Base-by-base conservation (phyloP, 2,888 invertebrate species). In the Orthonevra nobilis region DNA sequence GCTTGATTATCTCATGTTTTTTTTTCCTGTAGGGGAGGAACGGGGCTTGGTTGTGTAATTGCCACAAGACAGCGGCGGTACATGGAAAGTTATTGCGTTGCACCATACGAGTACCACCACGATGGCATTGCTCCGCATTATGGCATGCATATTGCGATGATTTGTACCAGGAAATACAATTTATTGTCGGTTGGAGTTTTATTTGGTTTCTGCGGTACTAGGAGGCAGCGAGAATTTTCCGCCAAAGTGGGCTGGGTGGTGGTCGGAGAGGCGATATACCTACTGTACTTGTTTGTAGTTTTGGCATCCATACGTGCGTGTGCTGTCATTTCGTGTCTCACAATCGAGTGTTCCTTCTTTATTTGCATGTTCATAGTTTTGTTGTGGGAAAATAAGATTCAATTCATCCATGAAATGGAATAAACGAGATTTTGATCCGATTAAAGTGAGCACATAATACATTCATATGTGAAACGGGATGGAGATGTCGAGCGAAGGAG, bases 151-250 rank as follows among this genome's bases (percentile, higher is more conserved):
- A 66, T 61, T 60, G 44, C 46, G 63, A 79, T 79, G 79, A 79
- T 79, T 79, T 79, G 73, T 40, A 68, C 54, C 68, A 68, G 79
- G 79, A 79, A 73, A 79, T 50, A 73, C 66, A 73, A 79, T 79
- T 79, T 61, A 73, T 73, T 68, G 73, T 60, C 42, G 73, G 54
- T 79, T 23, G 20, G 32, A 54, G 64, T 38, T 48, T 63, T 68
- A 4, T 60, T 34, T 42, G 23, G 30, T 42, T 64, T 42, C 23
- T 64, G 72, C 52, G 63, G 5, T 23, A 28, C n/a, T 34, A 36
- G 44, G 20, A 56, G 26, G 12, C 9, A 42, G 12, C 14, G 32
- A 9, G 46, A 20, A 9, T 26, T 34, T 12, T 42, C 40, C 12
- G 44, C n/a, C n/a, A n/a, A 42, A 75, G 66, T 73, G 46, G 79